These are phyloP conservation scores for Drosophila percnosoma DNA, from an alignment of 2,888 invertebrate species.

Conservation along the genomic window DNA sequence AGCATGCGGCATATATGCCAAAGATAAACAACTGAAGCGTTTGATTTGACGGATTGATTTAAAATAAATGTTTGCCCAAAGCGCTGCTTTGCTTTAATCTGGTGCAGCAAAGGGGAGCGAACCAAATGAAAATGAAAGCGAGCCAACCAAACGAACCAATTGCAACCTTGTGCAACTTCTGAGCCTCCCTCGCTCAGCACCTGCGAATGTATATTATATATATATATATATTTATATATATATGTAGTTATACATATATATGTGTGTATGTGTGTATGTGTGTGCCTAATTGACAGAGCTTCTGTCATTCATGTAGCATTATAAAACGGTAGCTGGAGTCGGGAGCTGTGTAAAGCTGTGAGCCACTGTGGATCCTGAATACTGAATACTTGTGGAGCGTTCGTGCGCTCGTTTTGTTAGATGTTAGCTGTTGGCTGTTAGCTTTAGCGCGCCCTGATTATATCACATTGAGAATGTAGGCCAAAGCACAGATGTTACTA, in stretches of 20 bases:
- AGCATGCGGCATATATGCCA: conserved; percentile 1
- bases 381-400: conserved; percentile 76
- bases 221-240: not conserved
- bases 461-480: conserved; percentile 79
- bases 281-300: conserved; percentile 65
- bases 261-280: conserved; percentile 21
- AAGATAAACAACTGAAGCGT: conserved; percentile 22
- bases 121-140: conserved; percentile 60
- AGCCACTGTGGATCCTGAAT: conserved; percentile 51
- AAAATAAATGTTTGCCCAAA: conserved; percentile 48
- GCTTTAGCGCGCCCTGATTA: conserved; percentile 77
- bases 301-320: conserved; percentile 47
- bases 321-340: conserved; percentile 21
- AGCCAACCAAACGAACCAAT: conserved; percentile 35
- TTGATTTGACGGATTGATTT: conserved; percentile 55
- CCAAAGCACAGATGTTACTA: conserved; percentile 75
- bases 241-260: conserved; percentile 1
- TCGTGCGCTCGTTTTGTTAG: conserved; percentile 63
- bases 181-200: conserved; percentile 15
- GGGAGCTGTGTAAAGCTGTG: conserved; percentile 27
- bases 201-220: not conserved
- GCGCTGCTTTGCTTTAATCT: conserved; percentile 35
- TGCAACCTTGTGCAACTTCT: conserved; percentile 51
- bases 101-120: conserved; percentile 40
- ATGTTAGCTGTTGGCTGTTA: conserved; percentile 53